A percentile compares a stretch with the other conserved stretches of the same genome.
These are phyloP conservation scores for Malthinus flaveolus DNA, from an alignment of 2,888 invertebrate genomes.

Conservation along the genomic window DNA sequence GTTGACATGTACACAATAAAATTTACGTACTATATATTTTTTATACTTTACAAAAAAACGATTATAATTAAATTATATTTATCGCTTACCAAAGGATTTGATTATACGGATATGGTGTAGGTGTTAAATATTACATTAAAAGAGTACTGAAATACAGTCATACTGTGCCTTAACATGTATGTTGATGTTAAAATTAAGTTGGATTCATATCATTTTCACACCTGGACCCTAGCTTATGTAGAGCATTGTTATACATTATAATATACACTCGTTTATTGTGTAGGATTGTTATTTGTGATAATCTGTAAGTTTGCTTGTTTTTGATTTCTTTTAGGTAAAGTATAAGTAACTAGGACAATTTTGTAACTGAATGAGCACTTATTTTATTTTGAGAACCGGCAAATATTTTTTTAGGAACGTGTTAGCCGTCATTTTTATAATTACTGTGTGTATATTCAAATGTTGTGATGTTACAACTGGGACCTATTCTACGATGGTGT, in stretches of 20 bases:
- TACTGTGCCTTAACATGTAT: constrained; percentile 52
- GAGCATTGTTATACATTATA: constrained; percentile 25
- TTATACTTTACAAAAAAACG: constrained; percentile 24
- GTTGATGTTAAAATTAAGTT: constrained; percentile 45
- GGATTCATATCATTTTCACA: constrained; percentile 39
- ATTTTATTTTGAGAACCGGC: background rate
- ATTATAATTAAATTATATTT: constrained; percentile 20
- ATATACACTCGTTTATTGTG: constrained; percentile 35
- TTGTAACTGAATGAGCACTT: background rate
- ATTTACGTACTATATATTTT: constrained; percentile 29
- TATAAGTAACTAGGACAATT: constrained; percentile 1
- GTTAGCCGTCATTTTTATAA: background rate
- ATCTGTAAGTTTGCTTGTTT: constrained; percentile 20
- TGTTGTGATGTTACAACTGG: constrained; percentile 47
- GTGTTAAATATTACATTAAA: constrained; percentile 26
- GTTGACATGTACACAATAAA: constrained; percentile 25
- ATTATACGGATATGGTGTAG: constrained; percentile 16
- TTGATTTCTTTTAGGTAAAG: background rate
- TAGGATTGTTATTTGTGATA: constrained; percentile 42
- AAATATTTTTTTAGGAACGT: constrained; percentile 6
- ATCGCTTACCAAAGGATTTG: constrained; percentile 13
- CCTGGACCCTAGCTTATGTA: constrained; percentile 48
- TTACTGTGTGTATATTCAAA: constrained; percentile 20
- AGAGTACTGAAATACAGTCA: constrained; percentile 51
- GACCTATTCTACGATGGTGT: constrained; percentile 45